A percentile compares a stretch with the other conserved stretches of the same genome.
Evolutionary conservation across 1,140 invertebrate species (phyloP).

Genomic region (Zaprionus taronus): DNA sequence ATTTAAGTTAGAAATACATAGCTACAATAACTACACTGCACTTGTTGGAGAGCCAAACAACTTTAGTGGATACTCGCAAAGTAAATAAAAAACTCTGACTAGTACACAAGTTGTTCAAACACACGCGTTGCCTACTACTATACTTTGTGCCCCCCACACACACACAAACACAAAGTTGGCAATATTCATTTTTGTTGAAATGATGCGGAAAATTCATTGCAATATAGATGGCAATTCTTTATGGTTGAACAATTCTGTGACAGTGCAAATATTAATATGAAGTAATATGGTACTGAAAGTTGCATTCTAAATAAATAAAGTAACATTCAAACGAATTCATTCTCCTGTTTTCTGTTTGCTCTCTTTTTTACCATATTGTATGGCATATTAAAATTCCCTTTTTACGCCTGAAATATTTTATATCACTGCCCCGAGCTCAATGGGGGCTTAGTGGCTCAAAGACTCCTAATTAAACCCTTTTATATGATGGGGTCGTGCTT

Average conservation of each 20-base stretch:
- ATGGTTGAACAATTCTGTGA: background rate
- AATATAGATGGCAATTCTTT: background rate
- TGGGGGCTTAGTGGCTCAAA: background rate
- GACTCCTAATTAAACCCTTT: slow-evolving; percentile 17
- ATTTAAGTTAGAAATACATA: too few species aligned
- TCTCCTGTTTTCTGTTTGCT: too few species aligned
- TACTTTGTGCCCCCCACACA: background rate
- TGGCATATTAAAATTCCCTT: background rate
- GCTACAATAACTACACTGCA: too few species aligned
- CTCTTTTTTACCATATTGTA: too few species aligned
- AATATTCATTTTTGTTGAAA: background rate
- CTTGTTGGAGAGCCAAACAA: too few species aligned
- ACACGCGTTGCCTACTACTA: background rate
- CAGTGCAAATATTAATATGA: background rate
- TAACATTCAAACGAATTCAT: too few species aligned
- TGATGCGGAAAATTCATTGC: background rate
- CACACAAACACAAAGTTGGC: background rate
- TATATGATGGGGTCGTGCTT: slow-evolving; percentile 7
- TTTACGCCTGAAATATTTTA: background rate
- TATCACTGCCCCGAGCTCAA: background rate
- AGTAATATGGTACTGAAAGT: background rate
- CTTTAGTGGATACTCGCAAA: too few species aligned
- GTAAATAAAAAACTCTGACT: background rate
- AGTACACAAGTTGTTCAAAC: background rate
- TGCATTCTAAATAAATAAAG: too few species aligned